phyloP scores from a whole-genome alignment of 2,797 vertebrate genomes.

The Benthosema pterotum region DNA sequence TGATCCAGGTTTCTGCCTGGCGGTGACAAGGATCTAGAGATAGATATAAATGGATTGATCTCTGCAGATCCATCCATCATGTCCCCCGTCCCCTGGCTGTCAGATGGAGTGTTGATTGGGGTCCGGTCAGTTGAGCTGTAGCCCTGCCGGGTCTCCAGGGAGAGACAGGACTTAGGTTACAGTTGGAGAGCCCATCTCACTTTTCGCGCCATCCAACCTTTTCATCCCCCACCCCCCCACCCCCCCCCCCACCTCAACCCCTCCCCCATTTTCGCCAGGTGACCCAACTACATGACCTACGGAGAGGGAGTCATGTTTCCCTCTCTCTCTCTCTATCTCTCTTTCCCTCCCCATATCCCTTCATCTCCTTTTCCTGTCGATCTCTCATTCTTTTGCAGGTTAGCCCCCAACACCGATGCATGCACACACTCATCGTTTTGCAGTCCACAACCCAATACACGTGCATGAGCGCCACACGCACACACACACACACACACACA shows the following conservation, averaged over 20 bases:
- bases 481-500: no score
- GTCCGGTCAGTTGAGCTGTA: conserved; percentile 73
- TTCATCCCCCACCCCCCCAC: conserved; percentile 49
- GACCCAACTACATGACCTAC: conserved; percentile 76
- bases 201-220: conserved; percentile 77
- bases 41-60: no score
- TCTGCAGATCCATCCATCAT: conserved; percentile 33
- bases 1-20: no score
- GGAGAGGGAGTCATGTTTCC: conserved; percentile 70
- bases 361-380: conserved; percentile 3
- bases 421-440: no score
- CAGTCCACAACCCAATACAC: no score
- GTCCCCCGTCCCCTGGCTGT: conserved; percentile 49
- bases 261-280: conserved; percentile 70
- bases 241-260: conserved; percentile 61
- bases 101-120: conserved; percentile 72
- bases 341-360: conserved; percentile 15
- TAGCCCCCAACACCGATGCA: no score
- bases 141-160: conserved; percentile 61
- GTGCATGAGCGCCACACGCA: no score
- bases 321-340: conserved; percentile 21
- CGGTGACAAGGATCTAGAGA: no score
- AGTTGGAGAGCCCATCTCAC: conserved; percentile 76
- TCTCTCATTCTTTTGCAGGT: conserved; percentile 4
- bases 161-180: conserved; percentile 77